Conservation (phyloP, 1,140 invertebrate species). For the Bombus terrestris region DNA sequence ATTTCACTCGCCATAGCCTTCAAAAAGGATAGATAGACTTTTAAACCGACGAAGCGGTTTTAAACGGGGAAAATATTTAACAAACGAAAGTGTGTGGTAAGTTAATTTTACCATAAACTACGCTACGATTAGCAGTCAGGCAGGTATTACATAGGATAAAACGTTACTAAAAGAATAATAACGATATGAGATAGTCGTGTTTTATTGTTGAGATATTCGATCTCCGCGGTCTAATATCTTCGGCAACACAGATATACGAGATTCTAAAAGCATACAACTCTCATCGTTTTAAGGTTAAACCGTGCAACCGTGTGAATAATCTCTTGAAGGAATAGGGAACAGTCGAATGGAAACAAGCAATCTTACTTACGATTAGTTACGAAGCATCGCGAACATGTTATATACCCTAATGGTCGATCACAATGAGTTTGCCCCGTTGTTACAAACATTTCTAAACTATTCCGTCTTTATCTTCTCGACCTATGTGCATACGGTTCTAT, state of each 20-base stretch:
- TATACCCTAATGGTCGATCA: neutral
- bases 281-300: neutral
- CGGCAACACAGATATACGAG: neutral
- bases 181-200: neutral
- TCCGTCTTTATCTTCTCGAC: conserved; percentile 1
- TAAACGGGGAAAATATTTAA: neutral
- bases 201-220: neutral
- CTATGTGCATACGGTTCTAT: neutral
- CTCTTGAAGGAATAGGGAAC: neutral
- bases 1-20: neutral
- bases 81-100: neutral
- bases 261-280: neutral
- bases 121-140: neutral
- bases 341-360: too few species aligned
- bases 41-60: neutral
- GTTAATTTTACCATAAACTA: neutral
- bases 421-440: neutral
- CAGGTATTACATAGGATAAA: conserved; percentile 7
- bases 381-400: neutral
- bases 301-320: neutral
- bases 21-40: neutral
- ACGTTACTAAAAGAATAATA: neutral
- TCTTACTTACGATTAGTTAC: neutral
- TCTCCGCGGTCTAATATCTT: neutral
- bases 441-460: neutral